Base-by-base conservation (phyloP, 2,113 vertebrate genomes). In the Platycercus adscitus region DNA sequence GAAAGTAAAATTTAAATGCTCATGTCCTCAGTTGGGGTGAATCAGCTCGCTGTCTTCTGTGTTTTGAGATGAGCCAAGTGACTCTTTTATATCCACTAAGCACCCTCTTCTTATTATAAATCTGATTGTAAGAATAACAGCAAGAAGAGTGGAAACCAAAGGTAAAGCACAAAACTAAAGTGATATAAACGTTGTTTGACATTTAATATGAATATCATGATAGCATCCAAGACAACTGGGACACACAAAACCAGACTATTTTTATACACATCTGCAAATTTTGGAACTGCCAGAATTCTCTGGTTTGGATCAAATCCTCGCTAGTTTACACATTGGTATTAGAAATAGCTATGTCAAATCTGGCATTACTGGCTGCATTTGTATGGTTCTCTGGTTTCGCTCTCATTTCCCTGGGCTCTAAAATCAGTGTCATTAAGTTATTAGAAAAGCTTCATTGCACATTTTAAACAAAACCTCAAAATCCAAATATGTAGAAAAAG, bases 1-100 rank as follows among this genome's bases (percentile, higher is more conserved):
- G 65, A 78, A 89, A 92, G 47, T 73, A 72, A 89, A 89, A 92
- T 92, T 79, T 89, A 72, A 75, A 83, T 73, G 56, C 93, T 41
- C 43, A 17, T 71, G 76, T 20, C 35, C 84, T 91, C 68, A 70
- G 64, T 39, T 94, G 75, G 53, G 41, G 23, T 95, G 68, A 93
- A 93, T 88, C 78, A 79, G 58, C 49, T 71, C 68, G 39, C 64
- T 79, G 60, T 78, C 50, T 71, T 66, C 79, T 65, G 71, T 70
- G 63, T 77, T 86, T 89, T 82, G 64, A 84, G 68, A 71, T 81
- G 55, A 93, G 65, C 68, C 50, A 60, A 93, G 37, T 79, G 79
- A 64, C 47, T 81, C 3, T 10, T 84, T 81, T 71, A 52, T 60
- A 52, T 35, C n/a, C 25, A 26, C 21, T 46, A 80, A 86, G 26